Evolutionary conservation across 2,113 vertebrate genomes (phyloP).

Genomic region (Perca flavescens): DNA sequence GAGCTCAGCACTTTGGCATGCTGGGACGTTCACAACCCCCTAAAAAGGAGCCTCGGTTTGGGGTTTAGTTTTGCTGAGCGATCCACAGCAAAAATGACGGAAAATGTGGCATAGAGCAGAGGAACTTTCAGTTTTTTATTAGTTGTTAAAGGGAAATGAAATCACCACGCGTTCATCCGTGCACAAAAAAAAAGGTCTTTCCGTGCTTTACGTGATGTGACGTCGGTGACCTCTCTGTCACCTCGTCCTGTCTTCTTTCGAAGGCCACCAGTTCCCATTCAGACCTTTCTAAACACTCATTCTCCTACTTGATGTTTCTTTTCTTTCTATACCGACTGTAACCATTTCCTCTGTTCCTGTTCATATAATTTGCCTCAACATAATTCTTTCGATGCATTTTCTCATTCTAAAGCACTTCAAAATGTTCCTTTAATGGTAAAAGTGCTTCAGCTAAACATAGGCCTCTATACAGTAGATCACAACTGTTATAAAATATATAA

Average conservation of each 20-base stretch:
- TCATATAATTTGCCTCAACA: not conserved
- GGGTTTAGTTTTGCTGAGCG: not conserved
- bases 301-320: not conserved
- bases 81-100: not conserved
- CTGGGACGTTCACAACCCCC: constrained; percentile 28
- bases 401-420: not conserved
- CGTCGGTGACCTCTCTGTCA: constrained; percentile 29
- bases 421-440: not conserved
- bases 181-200: not conserved
- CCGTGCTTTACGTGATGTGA: not conserved
- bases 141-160: not conserved
- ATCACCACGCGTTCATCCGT: not conserved
- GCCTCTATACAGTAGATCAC: not conserved
- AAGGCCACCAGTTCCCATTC: not conserved
- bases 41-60: constrained; percentile 35
- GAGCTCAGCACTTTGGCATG: constrained; percentile 69
- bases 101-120: constrained; percentile 37
- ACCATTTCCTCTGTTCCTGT: not conserved
- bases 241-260: constrained; percentile 9
- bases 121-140: not conserved
- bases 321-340: not conserved
- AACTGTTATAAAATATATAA: not conserved
- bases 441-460: not conserved
- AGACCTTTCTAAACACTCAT: not conserved
- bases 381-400: not conserved